phyloP scores from a whole-genome alignment of 2,888 invertebrate genomes.

The Caenorhabditis sp. region DNA sequence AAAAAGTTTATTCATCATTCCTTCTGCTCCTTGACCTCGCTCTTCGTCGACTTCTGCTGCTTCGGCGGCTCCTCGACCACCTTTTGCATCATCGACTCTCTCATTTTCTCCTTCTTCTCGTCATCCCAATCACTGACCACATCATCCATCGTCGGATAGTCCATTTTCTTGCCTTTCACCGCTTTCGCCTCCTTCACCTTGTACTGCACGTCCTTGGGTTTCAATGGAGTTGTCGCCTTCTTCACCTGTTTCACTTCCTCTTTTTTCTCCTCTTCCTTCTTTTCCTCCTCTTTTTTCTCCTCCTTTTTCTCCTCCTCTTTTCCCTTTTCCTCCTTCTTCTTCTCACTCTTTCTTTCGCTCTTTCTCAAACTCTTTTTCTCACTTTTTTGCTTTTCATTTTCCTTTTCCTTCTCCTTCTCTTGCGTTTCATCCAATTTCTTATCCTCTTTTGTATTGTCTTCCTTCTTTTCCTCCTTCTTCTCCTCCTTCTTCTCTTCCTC shows the following conservation, averaged over 20 bases:
- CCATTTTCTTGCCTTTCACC: slow-evolving; percentile 28
- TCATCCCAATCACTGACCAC: slow-evolving; percentile 37
- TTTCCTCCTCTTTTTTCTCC: slow-evolving; percentile 14
- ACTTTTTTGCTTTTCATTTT: slow-evolving; percentile 20
- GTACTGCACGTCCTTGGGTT: slow-evolving; percentile 13
- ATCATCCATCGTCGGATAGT: slow-evolving; percentile 42
- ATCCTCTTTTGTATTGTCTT: slow-evolving; percentile 14
- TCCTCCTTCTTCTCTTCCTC: slow-evolving; percentile 10
- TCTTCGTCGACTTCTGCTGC: neutral
- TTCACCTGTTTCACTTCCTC: slow-evolving; percentile 15
- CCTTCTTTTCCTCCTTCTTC: neutral
- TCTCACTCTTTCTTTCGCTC: neutral
- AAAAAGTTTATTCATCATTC: no score
- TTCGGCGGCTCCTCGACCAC: neutral
- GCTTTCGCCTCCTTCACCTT: slow-evolving; percentile 8
- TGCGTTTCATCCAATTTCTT: slow-evolving; percentile 15
- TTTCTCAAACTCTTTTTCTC: slow-evolving; percentile 1
- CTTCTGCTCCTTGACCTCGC: neutral
- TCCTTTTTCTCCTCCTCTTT: slow-evolving; percentile 8
- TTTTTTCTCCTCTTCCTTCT: slow-evolving; percentile 3
- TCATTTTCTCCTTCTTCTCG: neutral
- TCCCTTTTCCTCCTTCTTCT: slow-evolving; percentile 17
- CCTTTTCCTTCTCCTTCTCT: neutral
- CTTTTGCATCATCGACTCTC: neutral
- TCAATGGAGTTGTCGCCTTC: slow-evolving; percentile 10